phyloP scores from a whole-genome alignment of 1,140 invertebrate genomes.

The Drosophila fuyamai region DNA sequence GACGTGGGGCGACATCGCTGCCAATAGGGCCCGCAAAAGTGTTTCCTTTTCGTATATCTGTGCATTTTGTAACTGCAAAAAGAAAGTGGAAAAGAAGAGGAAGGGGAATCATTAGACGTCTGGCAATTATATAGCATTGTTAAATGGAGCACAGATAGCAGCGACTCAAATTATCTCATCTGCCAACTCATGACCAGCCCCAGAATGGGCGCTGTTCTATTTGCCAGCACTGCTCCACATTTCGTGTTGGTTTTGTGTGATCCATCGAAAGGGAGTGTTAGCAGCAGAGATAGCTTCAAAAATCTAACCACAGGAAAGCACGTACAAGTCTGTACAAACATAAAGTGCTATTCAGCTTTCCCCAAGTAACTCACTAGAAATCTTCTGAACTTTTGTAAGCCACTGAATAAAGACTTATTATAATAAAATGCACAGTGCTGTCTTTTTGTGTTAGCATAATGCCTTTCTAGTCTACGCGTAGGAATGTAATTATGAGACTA shows the following conservation, averaged over 20 bases:
- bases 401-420: not conserved
- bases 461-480: too few species aligned
- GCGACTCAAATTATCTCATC: conserved; percentile 10
- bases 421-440: too few species aligned
- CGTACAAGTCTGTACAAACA: conserved; percentile 2
- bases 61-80: conserved; percentile 88
- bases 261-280: conserved; percentile 2
- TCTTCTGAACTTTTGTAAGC: not conserved
- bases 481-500: too few species aligned
- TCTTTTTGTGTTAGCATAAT: too few species aligned
- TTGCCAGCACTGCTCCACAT: conserved; percentile 25
- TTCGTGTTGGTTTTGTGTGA: conserved; percentile 10
- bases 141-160: not conserved
- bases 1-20: conserved; percentile 87
- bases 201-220: conserved; percentile 1
- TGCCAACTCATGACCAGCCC: not conserved
- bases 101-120: not conserved
- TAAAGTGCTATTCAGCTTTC: not conserved
- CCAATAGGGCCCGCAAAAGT: conserved; percentile 87
- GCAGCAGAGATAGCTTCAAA: conserved; percentile 12
- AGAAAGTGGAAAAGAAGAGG: not conserved
- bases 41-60: conserved; percentile 90
- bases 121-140: not conserved
- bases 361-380: not conserved
- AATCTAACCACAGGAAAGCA: conserved; percentile 2